Evolutionary conservation across 2,113 vertebrate species (phyloP).

Genomic region (Mellivora capensis): DNA sequence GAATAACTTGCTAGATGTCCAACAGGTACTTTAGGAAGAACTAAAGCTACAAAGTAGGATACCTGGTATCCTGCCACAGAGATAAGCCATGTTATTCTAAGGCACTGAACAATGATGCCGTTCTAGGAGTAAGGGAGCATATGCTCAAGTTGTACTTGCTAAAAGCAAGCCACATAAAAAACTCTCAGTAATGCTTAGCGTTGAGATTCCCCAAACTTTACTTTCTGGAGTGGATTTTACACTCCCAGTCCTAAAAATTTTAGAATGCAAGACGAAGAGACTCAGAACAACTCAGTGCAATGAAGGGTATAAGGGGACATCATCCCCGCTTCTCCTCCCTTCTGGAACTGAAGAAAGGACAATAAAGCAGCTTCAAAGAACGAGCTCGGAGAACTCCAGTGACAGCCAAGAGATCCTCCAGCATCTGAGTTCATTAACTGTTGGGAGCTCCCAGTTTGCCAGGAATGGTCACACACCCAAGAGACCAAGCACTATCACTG

Average conservation of each 20-base stretch:
- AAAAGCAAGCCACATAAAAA: neutral
- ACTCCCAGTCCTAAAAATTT: neutral
- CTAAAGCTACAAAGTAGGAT: neutral
- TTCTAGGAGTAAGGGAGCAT: neutral
- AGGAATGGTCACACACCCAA: neutral
- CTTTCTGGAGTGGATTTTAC: neutral
- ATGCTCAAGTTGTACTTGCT: neutral
- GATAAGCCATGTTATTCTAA: neutral
- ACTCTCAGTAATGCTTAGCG: neutral
- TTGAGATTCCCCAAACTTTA: neutral
- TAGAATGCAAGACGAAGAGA: neutral
- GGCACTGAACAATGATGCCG: neutral
- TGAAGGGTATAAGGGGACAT: neutral
- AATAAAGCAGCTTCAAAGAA: neutral
- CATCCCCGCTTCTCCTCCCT: neutral
- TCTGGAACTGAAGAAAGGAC: neutral
- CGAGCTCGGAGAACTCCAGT: neutral
- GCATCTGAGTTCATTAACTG: neutral
- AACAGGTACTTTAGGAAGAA: neutral
- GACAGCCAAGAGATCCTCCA: neutral
- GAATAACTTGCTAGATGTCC: neutral
- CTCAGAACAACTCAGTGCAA: neutral
- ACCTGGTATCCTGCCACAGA: neutral
- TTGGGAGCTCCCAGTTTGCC: neutral
- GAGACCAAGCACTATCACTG: neutral